These are phyloP conservation scores for Empis stercorea DNA, from an alignment of 2,888 invertebrate genomes.

Conservation along the genomic window DNA sequence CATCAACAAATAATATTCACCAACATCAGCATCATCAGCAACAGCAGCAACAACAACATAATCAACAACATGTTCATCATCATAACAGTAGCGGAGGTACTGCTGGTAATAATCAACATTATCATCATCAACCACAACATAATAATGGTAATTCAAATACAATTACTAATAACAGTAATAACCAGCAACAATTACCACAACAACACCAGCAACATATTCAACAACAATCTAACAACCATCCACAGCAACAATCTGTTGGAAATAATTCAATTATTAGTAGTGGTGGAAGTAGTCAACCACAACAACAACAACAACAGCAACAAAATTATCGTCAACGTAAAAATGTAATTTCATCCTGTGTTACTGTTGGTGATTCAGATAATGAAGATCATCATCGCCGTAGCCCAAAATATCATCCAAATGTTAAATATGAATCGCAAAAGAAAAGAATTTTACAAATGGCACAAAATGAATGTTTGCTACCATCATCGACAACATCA, in stretches of 20 bases:
- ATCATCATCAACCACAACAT: conserved; percentile 16
- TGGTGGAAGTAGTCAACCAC: conserved; percentile 13
- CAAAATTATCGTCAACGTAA: conserved; percentile 41
- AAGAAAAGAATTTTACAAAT: conserved; percentile 81
- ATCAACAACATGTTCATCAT: conserved; percentile 16
- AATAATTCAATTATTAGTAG: conserved; percentile 3
- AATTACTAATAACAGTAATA: conserved; percentile 14
- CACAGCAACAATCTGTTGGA: conserved; percentile 11
- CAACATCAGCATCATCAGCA: conserved; percentile 36
- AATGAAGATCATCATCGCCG: conserved; percentile 46
- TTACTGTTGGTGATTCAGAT: conserved; percentile 64
- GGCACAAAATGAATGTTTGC: conserved; percentile 63
- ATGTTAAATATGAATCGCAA: conserved; percentile 48
- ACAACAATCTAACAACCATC: background rate
- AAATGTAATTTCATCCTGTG: conserved; percentile 65
- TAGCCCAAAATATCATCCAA: conserved; percentile 23
- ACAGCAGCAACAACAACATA: conserved; percentile 38
- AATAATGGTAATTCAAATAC: conserved; percentile 14
- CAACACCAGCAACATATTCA: conserved; percentile 3
- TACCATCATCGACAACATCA: conserved; percentile 37
- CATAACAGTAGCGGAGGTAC: conserved; percentile 7
- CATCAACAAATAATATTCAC: conserved; percentile 13
- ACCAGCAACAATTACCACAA: conserved; percentile 9
- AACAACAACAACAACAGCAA: conserved; percentile 12
- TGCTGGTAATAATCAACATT: conserved; percentile 13